phyloP scores from a whole-genome alignment of 2,797 vertebrate genomes.

The Alouatta caraya region DNA sequence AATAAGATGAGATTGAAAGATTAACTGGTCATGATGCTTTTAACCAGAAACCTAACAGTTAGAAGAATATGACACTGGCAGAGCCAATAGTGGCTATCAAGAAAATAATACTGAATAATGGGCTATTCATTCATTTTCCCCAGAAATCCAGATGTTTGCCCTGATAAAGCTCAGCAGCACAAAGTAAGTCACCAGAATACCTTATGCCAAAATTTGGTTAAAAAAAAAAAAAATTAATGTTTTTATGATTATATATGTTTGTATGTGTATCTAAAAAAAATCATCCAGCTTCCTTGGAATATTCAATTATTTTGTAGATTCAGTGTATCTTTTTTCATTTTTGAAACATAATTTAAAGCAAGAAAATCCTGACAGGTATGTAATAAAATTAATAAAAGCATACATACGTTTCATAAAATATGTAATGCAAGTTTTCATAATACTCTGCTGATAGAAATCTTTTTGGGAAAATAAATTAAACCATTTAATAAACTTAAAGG shows the following conservation, averaged over 20 bases:
- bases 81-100: background rate
- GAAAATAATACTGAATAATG: background rate
- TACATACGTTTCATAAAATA: background rate
- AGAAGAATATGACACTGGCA: background rate
- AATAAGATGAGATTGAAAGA: background rate
- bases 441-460: background rate
- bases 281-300: background rate
- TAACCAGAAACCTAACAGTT: background rate
- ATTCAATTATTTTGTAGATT: background rate
- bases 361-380: background rate
- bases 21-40: background rate
- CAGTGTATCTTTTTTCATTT: background rate
- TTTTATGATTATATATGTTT: background rate
- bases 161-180: background rate
- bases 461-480: background rate
- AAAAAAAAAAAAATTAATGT: background rate
- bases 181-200: background rate
- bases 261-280: background rate
- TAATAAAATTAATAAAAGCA: conserved; percentile 41
- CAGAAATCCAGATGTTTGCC: background rate
- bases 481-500: background rate
- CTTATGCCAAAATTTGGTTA: background rate
- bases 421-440: conserved; percentile 42
- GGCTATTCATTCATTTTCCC: background rate
- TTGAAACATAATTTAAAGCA: conserved; percentile 11